Conservation (phyloP, 2,888 invertebrate genomes). For the Octonoba sinensis region DNA sequence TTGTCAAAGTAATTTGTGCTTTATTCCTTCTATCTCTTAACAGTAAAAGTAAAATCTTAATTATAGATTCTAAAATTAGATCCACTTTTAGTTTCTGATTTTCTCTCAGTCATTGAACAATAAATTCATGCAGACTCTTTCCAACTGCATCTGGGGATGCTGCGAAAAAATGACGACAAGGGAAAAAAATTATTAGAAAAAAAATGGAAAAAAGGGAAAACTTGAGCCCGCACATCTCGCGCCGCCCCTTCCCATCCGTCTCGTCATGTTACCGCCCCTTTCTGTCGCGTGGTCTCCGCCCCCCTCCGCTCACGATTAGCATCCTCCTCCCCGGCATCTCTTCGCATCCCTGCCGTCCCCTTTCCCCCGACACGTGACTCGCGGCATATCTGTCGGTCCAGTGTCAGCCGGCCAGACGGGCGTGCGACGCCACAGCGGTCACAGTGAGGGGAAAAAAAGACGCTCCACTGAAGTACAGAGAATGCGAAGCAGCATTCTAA, state of each 20-base stretch:
- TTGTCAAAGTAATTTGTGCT: no score
- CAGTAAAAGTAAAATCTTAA: no score
- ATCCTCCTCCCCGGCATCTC: constrained; percentile 17
- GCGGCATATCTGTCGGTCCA: not conserved
- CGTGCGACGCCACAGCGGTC: no score
- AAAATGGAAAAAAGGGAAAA: not conserved
- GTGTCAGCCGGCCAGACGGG: no score
- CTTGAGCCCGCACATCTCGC: not conserved
- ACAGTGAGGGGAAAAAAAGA: no score
- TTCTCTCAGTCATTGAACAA: no score
- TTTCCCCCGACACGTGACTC: constrained; percentile 21
- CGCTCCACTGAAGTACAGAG: no score
- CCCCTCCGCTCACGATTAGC: constrained; percentile 33
- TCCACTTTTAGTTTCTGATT: no score
- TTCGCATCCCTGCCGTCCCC: no score
- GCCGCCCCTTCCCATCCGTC: constrained; percentile 22
- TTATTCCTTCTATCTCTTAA: no score
- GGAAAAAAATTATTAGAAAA: not conserved
- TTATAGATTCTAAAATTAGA: no score
- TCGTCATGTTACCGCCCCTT: constrained; percentile 21
- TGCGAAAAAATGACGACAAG: not conserved
- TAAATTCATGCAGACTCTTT: not conserved
- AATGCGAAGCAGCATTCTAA: no score
- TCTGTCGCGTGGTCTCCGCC: constrained; percentile 47
- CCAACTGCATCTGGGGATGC: not conserved